Base-by-base conservation (phyloP, 2,797 vertebrate genomes). In the Selene dorsalis region DNA sequence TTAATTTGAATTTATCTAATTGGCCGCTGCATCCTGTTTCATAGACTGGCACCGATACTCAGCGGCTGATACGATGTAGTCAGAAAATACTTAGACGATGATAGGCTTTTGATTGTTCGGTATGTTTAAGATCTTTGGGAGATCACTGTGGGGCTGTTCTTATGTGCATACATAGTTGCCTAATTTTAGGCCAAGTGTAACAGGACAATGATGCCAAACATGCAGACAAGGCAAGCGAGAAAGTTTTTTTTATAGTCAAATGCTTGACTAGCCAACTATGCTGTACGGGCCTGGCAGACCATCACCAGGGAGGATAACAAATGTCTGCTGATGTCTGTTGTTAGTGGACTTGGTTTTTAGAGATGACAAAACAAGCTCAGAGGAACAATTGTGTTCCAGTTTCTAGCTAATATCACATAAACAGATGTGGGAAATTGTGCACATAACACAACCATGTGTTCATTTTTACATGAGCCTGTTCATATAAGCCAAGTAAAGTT, bases 251-350 rank as follows among this genome's bases (percentile, higher is more conserved):
- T 30, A 55, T 30, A 62, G 16, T 6, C 20, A 30, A 55, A 75
- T 63, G 13, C 24, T 11, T 58, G 17, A 58, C 24, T 64, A n/a
- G 2, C 4, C 26, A 22, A 9, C 32, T 35, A 35, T 30, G 20
- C 55, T 57, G 48, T 22, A 18, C 53, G 47, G 52, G 14, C 56
- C 32, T 61, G 8, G 13, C 55, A 61, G 24, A 69, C 53, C 65
- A 58, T 41, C 50, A 13, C 10, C 11, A n/a, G 28, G 9, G 3
- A 57, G 24, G 16, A 30, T 18, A 26, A 20, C 3, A 59, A 13
- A 57, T 32, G 20, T 38, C 47, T 62, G 13, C 6, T 67, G 20
- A 56, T 41, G 38, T 66, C 47, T 53, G n/a, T 52, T 14, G n/a
- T 28, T 57, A 18, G 4, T 18, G 2, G 9, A 17, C n/a, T 50